These are phyloP conservation scores for Tachycineta bicolor DNA, from an alignment of 2,113 vertebrate genomes.

Conservation along the genomic window DNA sequence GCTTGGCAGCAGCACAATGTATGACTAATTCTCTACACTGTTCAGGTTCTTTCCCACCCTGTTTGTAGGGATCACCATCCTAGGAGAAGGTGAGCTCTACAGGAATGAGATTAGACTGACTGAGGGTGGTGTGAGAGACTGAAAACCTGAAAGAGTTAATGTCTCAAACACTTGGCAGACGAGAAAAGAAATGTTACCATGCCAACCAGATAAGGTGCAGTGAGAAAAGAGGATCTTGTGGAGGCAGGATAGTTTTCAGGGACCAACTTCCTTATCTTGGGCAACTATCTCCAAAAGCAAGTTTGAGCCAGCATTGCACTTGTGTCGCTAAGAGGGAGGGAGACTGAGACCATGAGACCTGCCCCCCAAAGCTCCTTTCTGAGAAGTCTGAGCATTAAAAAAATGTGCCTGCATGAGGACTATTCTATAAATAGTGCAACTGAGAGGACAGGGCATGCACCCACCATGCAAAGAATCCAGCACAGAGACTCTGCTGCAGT, in stretches of 20 bases:
- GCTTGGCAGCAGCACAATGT: background rate
- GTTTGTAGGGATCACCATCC: background rate
- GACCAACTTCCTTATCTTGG: background rate
- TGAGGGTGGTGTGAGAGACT: background rate
- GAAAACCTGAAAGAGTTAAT: background rate
- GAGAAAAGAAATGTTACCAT: background rate
- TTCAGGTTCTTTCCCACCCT: background rate
- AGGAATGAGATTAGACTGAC: background rate
- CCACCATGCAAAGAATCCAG: background rate
- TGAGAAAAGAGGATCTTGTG: background rate
- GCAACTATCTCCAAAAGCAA: background rate
- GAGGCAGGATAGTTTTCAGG: background rate
- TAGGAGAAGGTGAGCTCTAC: background rate
- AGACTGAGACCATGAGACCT: accelerated
- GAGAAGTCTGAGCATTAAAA: background rate
- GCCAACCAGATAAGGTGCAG: background rate
- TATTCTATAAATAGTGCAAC: background rate
- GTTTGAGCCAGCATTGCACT: background rate
- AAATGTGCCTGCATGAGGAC: accelerated
- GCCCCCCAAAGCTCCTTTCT: background rate
- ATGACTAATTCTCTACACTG: background rate
- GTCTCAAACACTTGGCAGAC: background rate
- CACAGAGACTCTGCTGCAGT: background rate
- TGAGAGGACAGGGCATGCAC: accelerated
- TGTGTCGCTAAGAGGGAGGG: background rate